Evolutionary conservation across 2,113 vertebrate genomes (phyloP).

Genomic region (Salvator merianae): DNA sequence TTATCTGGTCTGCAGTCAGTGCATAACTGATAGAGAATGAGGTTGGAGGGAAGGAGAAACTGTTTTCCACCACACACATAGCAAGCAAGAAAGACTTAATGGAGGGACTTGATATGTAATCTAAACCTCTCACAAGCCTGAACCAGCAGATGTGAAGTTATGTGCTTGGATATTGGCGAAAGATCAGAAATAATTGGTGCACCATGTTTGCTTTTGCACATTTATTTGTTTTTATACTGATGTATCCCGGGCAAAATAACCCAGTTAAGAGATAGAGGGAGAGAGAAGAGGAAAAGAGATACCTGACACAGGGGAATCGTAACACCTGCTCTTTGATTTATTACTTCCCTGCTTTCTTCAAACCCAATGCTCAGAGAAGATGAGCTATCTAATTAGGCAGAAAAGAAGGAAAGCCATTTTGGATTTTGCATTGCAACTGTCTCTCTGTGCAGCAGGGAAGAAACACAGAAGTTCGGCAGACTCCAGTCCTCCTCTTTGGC

Average conservation of each 20-base stretch:
- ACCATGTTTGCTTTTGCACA: not conserved
- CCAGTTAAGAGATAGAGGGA: slow-evolving; percentile 4
- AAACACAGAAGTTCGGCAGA: not conserved
- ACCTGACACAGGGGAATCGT: not conserved
- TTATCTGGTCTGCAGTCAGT: not conserved
- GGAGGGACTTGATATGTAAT: not conserved
- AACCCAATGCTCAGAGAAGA: not conserved
- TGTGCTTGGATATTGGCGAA: not conserved
- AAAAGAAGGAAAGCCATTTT: not conserved
- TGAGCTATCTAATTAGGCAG: slow-evolving; percentile 14
- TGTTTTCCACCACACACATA: too few relatives aligned
- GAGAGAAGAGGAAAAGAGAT: not conserved
- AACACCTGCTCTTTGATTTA: slow-evolving; percentile 44
- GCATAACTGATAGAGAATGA: not conserved
- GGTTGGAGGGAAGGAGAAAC: not conserved
- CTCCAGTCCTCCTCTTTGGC: not conserved
- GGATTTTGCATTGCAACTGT: not conserved
- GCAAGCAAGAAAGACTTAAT: not conserved
- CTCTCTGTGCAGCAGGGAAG: not conserved
- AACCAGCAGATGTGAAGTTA: not conserved
- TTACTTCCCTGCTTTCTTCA: slow-evolving; percentile 4
- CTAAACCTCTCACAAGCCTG: not conserved
- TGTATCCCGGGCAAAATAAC: slow-evolving; percentile 4
- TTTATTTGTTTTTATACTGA: not conserved
- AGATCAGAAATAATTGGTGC: not conserved